Base-by-base conservation (phyloP, 2,113 vertebrate genomes). In the Chelonoidis abingdonii region DNA sequence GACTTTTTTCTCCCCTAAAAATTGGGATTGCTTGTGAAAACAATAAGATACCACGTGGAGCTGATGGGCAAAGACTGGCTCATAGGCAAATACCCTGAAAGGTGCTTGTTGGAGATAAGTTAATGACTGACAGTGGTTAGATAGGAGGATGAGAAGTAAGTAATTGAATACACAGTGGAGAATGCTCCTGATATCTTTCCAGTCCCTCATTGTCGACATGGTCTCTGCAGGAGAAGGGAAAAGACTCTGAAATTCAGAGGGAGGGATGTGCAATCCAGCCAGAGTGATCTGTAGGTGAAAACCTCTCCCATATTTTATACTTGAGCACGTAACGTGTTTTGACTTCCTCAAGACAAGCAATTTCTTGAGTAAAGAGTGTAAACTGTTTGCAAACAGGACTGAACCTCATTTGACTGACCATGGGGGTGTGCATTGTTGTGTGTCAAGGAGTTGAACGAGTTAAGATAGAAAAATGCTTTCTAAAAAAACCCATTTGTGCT, bases 141-240 rank as follows among this genome's bases (percentile, higher is more conserved):
- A 21, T 53, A 13, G 3, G 69, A 52, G 14, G 44, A 41, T 14
- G 8, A 8, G 57, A 31, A 62, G 2, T 24, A 56, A 0, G 17
- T 13, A 76, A n/a, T 0, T 0, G 47, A 56, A 29, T 0, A 0
- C 38, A 29, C 0, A 0, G 0, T 4, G 21, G 50, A 65, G 9
- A 12, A 69, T 31, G 38, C 57, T 17, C 29, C 27, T 1, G 0
- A 50, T 41, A 35, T 27, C 87, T 69, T 47, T 31, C 19, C 6
- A 27, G 29, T 21, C 10, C 56, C 2, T 2, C 41, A 13, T 4
- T 0, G 53, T 25, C 0, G 0, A 47, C 19, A 31, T 19, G 4
- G 38, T 56, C 21, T 22, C 29, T 78, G 27, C 16, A 0, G 24
- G 17, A 31, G 85, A 89, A 87, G 47, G 38, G 6, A 78, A 78